phyloP scores from a whole-genome alignment of 2,797 vertebrate genomes.

The Oryzias sinensis region DNA sequence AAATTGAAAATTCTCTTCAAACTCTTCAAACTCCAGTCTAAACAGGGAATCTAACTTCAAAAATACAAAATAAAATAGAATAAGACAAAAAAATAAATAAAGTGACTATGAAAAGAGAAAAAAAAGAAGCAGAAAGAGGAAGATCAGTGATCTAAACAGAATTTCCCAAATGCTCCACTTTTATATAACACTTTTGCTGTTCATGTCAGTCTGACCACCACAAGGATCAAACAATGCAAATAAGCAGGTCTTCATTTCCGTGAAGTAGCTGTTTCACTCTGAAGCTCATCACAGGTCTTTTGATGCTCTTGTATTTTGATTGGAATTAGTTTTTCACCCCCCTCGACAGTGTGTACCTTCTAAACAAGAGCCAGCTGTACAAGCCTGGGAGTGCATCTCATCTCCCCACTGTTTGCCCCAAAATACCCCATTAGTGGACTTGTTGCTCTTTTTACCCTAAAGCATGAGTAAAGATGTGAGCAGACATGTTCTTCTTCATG shows the following conservation, averaged over 20 bases:
- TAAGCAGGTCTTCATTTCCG: neutral
- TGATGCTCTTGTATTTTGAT: conserved; percentile 69
- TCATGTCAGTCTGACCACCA: neutral
- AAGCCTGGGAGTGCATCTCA: conserved; percentile 66
- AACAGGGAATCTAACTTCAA: no score
- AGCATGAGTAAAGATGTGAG: conserved; percentile 5
- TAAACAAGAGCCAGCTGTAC: conserved; percentile 74
- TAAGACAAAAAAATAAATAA: no score
- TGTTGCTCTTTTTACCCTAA: conserved; percentile 24
- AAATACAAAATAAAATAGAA: no score
- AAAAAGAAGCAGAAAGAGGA: neutral
- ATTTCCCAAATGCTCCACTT: neutral
- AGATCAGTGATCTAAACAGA: neutral
- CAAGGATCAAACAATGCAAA: neutral
- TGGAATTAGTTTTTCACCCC: conserved; percentile 61
- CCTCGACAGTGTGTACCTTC: conserved; percentile 38
- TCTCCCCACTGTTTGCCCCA: conserved; percentile 55
- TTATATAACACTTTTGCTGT: neutral
- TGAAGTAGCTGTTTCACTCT: conserved; percentile 5
- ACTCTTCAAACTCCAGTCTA: no score
- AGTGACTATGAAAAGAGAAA: no score
- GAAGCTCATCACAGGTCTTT: conserved; percentile 40
- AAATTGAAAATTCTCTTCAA: no score
- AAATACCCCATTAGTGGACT: conserved; percentile 34
- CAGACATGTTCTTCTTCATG: neutral